Evolutionary conservation across 1,140 invertebrate genomes (phyloP), one percentile per base, ranked within the genome.

Genomic region (Heliconius hermathena): DNA sequence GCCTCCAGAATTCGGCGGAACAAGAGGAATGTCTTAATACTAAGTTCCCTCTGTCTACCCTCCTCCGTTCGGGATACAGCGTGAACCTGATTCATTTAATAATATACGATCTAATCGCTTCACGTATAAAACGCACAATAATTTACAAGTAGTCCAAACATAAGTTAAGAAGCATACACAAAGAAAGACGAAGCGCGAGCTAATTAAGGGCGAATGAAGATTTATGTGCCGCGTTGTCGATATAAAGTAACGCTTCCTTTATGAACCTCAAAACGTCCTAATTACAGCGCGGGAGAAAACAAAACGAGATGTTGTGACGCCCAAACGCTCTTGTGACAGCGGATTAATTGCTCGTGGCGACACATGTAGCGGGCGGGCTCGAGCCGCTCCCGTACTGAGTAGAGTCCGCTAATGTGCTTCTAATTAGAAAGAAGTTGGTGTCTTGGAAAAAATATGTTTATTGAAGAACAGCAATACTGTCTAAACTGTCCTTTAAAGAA

Each of bases 201-300:
- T 90, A 93, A 93, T 94, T 93, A 93, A 91, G 83, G 82, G 86
- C 87, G 89, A 92, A 93, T 93, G 89, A 93, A 94, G 92, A 94
- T 94, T 94, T 93, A 94, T 92, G 90, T 91, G 80, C 84, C 90
- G 90, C 89, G 87, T 92, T 93, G 93, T 94, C 93, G 93, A 94
- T 94, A 93, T 93, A 93, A 93, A 94, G 90, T 91, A 93, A 93
- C 91, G 89, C 84, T 93, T 92, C 91, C 92, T 93, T 93, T 93
- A 93, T 93, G 92, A 94, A 92, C 89, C 89, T 94, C 92, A 94
- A 94, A 94, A 94, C 90, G 91, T 93, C 91, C 93, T 94, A 94
- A 94, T 94, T 94, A 94, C 93, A 85, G 87, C 84, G 82, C 89
- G 88, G 85, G 82, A 88, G 90, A 87, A 76, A 88, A 91, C 93